phyloP scores from a whole-genome alignment of 30 jellyfish, hydroid and myxozoan species.

The Pseudorhiza aurosa region DNA sequence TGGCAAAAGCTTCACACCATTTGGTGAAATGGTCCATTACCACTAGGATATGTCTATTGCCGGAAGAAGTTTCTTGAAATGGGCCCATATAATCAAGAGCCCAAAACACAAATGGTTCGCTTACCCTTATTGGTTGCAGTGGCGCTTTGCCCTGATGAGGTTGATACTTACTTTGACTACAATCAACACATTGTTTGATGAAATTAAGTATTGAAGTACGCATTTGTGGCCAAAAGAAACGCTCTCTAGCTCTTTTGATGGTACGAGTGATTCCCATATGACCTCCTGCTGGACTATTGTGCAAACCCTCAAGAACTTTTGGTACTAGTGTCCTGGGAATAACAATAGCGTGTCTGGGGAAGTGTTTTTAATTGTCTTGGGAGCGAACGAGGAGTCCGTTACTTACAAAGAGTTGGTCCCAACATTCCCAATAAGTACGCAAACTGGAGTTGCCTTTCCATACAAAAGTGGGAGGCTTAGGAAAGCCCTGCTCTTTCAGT shows the following conservation, averaged over 20 bases:
- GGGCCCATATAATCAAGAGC: too few species aligned
- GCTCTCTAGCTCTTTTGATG: conserved; percentile 40
- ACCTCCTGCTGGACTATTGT: conserved; percentile 59
- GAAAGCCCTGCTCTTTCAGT: conserved; percentile 12
- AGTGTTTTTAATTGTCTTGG: not conserved
- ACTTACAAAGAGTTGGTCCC: conserved; percentile 19
- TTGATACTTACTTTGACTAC: conserved; percentile 42
- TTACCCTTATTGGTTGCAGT: too few species aligned
- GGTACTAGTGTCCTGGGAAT: conserved; percentile 29
- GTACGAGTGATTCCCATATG: conserved; percentile 57
- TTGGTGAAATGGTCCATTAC: too few species aligned
- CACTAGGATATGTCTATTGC: too few species aligned
- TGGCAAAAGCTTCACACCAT: too few species aligned
- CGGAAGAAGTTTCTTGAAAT: too few species aligned
- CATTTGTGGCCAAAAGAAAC: conserved; percentile 61
- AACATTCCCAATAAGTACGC: conserved; percentile 59
- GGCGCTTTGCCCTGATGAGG: conserved; percentile 41
- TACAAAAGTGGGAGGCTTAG: conserved; percentile 39
- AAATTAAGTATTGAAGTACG: conserved; percentile 18
- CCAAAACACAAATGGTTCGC: too few species aligned
- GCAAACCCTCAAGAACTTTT: conserved; percentile 37
- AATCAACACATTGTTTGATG: conserved; percentile 29
- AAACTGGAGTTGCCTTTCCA: conserved; percentile 19
- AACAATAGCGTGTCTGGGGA: conserved; percentile 35
- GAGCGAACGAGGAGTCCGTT: conserved; percentile 42